Percentiles rank a stretch among this genome's conserved stretches.
Evolutionary conservation across 2,113 vertebrate species (phyloP).

Genomic region (Bos indicus): DNA sequence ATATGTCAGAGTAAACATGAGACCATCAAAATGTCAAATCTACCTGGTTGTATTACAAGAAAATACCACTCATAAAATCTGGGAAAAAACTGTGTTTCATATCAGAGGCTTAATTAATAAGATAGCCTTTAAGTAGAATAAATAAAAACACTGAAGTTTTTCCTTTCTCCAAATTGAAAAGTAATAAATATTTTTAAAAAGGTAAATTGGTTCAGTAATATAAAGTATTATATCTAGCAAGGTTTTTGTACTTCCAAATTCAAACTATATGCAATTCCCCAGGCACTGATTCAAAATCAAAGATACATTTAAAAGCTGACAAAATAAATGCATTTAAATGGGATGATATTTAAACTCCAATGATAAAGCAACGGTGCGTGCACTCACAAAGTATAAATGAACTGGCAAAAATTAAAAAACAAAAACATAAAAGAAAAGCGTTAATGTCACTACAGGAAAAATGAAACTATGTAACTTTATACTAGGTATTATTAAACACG

Average conservation of each 20-base stretch:
- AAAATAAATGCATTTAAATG: constrained; percentile 26
- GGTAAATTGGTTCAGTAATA: background rate
- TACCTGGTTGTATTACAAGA: background rate
- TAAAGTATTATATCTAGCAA: background rate
- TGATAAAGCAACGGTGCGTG: constrained; percentile 62
- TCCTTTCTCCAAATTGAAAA: constrained; percentile 12
- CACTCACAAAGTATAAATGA: constrained; percentile 63
- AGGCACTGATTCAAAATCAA: constrained; percentile 15
- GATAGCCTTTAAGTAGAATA: background rate
- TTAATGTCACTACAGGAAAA: constrained; percentile 29
- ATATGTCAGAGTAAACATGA: background rate
- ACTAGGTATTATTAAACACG: constrained; percentile 40
- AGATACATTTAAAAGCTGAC: constrained; percentile 18
- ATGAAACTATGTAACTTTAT: constrained; percentile 13
- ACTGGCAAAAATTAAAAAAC: background rate
- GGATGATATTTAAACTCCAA: background rate
- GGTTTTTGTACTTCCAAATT: background rate
- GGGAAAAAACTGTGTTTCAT: background rate
- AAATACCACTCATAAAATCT: constrained; percentile 6
- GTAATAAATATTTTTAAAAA: constrained; percentile 23
- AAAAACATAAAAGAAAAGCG: constrained; percentile 2
- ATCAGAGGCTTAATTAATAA: constrained; percentile 26
- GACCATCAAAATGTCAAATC: background rate
- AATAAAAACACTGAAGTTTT: background rate
- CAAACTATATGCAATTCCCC: background rate